Evolutionary conservation across 2,113 vertebrate genomes (phyloP).

Genomic region (Melanotaenia duboulayi): DNA sequence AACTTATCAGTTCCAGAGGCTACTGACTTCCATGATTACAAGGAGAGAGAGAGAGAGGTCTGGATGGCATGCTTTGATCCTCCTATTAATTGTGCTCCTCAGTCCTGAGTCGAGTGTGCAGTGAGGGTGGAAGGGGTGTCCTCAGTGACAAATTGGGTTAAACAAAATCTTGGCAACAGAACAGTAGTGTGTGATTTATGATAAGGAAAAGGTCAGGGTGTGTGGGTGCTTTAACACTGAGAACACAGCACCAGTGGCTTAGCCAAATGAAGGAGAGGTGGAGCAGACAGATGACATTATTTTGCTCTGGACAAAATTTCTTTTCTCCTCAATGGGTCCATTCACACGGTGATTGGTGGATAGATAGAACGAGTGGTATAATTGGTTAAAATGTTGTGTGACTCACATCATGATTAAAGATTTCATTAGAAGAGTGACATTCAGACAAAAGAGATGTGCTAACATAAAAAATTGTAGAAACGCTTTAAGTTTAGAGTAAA

Average conservation of each 20-base stretch:
- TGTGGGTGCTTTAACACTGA: conserved; percentile 41
- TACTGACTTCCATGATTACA: conserved; percentile 62
- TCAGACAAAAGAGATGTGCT: conserved; percentile 1
- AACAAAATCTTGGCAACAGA: conserved; percentile 79
- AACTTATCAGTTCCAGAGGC: conserved; percentile 60
- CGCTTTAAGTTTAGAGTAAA: background rate
- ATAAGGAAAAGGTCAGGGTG: conserved; percentile 77
- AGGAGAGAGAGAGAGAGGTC: conserved; percentile 38
- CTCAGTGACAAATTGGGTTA: conserved; percentile 81
- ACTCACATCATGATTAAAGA: background rate
- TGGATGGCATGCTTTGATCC: conserved; percentile 75
- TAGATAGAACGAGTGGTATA: conserved; percentile 10
- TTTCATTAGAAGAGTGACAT: background rate
- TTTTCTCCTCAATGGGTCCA: conserved; percentile 5
- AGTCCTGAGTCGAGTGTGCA: conserved; percentile 48
- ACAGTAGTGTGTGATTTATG: conserved; percentile 79
- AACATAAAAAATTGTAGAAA: conserved; percentile 16
- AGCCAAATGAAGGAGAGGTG: conserved; percentile 48
- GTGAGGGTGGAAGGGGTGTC: conserved; percentile 53
- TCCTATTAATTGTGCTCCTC: conserved; percentile 69
- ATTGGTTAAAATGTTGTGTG: background rate
- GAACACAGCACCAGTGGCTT: conserved; percentile 25
- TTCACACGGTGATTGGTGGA: conserved; percentile 31
- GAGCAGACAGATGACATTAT: conserved; percentile 46
- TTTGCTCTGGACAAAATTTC: conserved; percentile 31